Conservation (phyloP, 2,888 invertebrate species). For the Mythimna lalbum region DNA sequence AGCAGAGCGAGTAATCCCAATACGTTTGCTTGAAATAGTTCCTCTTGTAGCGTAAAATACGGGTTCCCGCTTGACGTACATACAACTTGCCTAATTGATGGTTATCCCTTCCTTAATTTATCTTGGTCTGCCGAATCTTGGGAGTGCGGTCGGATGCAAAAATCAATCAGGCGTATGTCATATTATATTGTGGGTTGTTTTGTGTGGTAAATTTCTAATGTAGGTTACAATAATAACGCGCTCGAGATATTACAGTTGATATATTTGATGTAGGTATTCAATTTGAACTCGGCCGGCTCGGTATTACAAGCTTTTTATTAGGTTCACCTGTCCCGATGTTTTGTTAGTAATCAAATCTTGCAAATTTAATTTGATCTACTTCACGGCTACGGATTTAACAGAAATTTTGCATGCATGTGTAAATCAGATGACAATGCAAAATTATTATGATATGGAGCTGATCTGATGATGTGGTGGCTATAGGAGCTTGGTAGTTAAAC, state of each 20-base stretch:
- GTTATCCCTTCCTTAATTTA: conserved; percentile 59
- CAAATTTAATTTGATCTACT: too few species aligned
- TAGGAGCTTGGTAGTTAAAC: too few species aligned
- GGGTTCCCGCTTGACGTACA: conserved; percentile 39
- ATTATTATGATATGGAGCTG: too few species aligned
- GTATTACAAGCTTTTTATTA: too few species aligned
- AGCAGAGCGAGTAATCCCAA: conserved; percentile 54
- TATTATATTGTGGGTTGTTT: conserved; percentile 32
- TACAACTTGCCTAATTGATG: conserved; percentile 57
- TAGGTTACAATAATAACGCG: conserved; percentile 1
- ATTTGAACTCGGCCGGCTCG: background rate
- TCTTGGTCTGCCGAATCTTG: conserved; percentile 50
- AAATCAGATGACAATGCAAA: too few species aligned
- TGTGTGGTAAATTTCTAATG: conserved; percentile 19
- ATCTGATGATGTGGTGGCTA: too few species aligned
- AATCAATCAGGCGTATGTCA: conserved; percentile 46
- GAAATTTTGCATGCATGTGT: too few species aligned
- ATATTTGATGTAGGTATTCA: conserved; percentile 2
- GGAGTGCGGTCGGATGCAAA: conserved; percentile 34
- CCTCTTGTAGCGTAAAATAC: conserved; percentile 50
- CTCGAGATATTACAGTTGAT: conserved; percentile 4
- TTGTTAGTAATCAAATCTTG: too few species aligned
- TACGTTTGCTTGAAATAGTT: conserved; percentile 54
- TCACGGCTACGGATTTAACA: too few species aligned
- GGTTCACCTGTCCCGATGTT: too few species aligned